Percentiles rank a stretch among this genome's conserved stretches.
These are phyloP conservation scores for Euura lappo DNA, from an alignment of 1,140 invertebrate genomes.

Conservation along the genomic window DNA sequence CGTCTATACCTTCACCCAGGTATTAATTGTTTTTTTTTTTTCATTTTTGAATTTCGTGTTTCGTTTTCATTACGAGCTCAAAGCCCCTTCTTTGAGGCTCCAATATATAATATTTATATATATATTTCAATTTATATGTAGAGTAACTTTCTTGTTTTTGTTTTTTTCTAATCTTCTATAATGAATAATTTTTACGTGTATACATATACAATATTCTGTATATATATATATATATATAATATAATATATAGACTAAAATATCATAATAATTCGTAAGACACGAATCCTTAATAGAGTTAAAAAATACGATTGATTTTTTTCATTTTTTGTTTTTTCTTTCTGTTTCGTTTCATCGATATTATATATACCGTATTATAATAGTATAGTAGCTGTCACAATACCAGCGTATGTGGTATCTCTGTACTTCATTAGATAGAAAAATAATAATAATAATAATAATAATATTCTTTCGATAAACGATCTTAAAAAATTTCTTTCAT, in stretches of 20 bases:
- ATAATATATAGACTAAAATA: conserved; percentile 1
- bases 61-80: too few species aligned
- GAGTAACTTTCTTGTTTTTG: too few species aligned
- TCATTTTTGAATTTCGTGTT: too few species aligned
- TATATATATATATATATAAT: background rate
- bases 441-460: too few species aligned
- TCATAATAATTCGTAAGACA: conserved; percentile 7
- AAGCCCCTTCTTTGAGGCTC: too few species aligned
- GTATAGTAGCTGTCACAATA: background rate
- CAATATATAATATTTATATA: background rate
- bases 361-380: background rate
- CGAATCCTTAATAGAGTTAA: background rate
- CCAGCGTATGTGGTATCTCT: background rate
- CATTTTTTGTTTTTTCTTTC: too few species aligned
- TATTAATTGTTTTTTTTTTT: too few species aligned
- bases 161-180: too few species aligned
- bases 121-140: background rate
- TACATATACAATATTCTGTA: too few species aligned
- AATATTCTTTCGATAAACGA: too few species aligned
- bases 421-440: background rate
- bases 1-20: background rate
- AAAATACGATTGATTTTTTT: conserved; percentile 3
- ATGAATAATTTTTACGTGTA: too few species aligned
- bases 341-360: too few species aligned
- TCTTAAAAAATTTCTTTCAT: conserved; percentile 9